A percentile compares a stretch with the other conserved stretches of the same genome.
phyloP scores from a whole-genome alignment of 2,797 vertebrate species.

The Tamandua tetradactyla region DNA sequence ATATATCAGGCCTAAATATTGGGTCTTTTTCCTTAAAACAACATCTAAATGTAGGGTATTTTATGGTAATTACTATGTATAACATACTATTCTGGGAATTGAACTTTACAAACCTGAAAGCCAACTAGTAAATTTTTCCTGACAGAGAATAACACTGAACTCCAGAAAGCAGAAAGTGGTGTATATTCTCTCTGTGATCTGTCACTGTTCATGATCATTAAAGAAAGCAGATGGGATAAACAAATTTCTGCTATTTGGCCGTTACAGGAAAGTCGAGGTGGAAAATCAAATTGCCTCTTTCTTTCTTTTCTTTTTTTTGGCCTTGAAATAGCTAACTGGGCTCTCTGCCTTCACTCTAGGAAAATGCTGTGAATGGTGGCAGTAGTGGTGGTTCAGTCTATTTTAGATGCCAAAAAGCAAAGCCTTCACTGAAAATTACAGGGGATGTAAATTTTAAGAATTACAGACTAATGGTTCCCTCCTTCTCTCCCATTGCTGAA shows the following conservation, averaged over 20 bases:
- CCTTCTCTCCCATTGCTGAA: constrained; percentile 82
- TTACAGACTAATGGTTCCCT: constrained; percentile 83
- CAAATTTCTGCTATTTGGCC: constrained; percentile 79
- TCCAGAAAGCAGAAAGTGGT: constrained; percentile 77
- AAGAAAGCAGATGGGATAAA: constrained; percentile 81
- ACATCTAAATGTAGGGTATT: constrained; percentile 18
- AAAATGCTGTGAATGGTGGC: constrained; percentile 71
- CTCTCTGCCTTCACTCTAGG: constrained; percentile 58
- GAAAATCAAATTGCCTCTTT: constrained; percentile 78
- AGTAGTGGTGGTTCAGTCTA: constrained; percentile 73
- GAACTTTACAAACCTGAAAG: constrained; percentile 71
- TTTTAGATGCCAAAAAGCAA: constrained; percentile 83
- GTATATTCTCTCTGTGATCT: constrained; percentile 79
- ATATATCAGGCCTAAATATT: neutral
- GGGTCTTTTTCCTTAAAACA: constrained; percentile 31
- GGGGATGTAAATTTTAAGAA: constrained; percentile 86
- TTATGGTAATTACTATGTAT: constrained; percentile 67
- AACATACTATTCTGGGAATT: constrained; percentile 64
- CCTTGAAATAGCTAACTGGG: constrained; percentile 72
- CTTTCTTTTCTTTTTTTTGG: constrained; percentile 20
- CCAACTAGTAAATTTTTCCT: constrained; percentile 71
- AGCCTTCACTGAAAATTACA: constrained; percentile 86
- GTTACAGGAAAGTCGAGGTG: constrained; percentile 76
- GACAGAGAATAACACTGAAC: constrained; percentile 67
- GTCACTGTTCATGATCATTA: constrained; percentile 83